Conservation (phyloP, 1,140 invertebrate species). For the Drosophila mayri region DNA sequence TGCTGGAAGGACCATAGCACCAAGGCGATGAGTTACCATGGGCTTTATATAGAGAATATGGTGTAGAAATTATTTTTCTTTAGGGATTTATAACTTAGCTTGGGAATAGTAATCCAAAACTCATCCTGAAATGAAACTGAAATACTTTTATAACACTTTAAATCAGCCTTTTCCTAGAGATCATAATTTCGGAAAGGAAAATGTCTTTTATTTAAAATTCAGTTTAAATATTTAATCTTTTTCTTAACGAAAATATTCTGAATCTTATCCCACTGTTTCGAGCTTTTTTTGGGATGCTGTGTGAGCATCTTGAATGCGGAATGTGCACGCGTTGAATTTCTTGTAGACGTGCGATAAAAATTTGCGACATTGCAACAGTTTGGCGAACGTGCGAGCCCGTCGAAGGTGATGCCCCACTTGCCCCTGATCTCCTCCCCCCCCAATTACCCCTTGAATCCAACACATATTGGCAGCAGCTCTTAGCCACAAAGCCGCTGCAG, state of each 20-base stretch:
- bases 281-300: constrained; percentile 46
- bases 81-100: neutral
- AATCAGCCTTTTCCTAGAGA: neutral
- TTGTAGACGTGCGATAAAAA: constrained; percentile 84
- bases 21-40: constrained; percentile 40
- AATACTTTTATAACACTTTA: neutral
- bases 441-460: neutral
- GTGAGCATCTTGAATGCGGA: constrained; percentile 75
- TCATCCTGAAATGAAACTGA: neutral
- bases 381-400: constrained; percentile 67
- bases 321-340: constrained; percentile 83
- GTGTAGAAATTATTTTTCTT: neutral
- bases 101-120: neutral
- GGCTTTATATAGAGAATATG: neutral
- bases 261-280: constrained; percentile 17
- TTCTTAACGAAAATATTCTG: no score
- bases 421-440: constrained; percentile 2
- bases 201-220: neutral
- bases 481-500: constrained; percentile 65
- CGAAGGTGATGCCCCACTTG: constrained; percentile 39
- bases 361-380: constrained; percentile 84
- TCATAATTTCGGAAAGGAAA: fast-evolving
- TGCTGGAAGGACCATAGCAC: constrained; percentile 31
- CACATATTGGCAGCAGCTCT: constrained; percentile 66
- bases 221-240: neutral